Evolutionary conservation across 2,113 vertebrate species (phyloP).

Genomic region (Eulemur rufifrons): DNA sequence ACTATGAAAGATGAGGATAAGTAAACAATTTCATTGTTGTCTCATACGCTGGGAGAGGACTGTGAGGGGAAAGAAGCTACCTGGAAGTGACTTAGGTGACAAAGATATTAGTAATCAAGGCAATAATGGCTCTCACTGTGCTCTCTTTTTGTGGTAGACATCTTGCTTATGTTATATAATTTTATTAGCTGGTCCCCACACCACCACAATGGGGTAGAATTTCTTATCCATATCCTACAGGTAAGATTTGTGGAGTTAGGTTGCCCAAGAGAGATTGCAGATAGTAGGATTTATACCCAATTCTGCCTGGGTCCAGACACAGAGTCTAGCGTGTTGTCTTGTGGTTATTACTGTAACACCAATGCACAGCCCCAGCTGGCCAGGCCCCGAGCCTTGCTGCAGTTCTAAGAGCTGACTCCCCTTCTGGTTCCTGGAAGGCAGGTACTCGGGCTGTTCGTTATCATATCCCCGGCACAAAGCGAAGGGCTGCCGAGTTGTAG

Average conservation of each 20-base stretch:
- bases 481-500: neutral
- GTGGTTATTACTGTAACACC: neutral
- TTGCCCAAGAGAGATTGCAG: neutral
- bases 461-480: neutral
- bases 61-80: neutral
- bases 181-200: neutral
- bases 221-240: neutral
- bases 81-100: neutral
- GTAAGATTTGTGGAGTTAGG: neutral
- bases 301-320: neutral
- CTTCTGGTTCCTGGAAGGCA: neutral
- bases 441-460: accelerated
- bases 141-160: neutral
- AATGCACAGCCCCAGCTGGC: too few relatives aligned
- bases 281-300: neutral
- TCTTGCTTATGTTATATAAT: neutral
- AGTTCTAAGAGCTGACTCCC: neutral
- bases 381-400: neutral
- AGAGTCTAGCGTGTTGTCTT: neutral
- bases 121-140: neutral
- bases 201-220: neutral
- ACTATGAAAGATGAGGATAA: neutral
- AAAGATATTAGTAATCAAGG: neutral
- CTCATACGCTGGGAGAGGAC: neutral
- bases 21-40: neutral